A percentile compares a stretch with the other conserved stretches of the same genome.
These are phyloP conservation scores for Melanerpes formicivorus DNA, from an alignment of 2,113 vertebrate genomes.

Conservation along the genomic window DNA sequence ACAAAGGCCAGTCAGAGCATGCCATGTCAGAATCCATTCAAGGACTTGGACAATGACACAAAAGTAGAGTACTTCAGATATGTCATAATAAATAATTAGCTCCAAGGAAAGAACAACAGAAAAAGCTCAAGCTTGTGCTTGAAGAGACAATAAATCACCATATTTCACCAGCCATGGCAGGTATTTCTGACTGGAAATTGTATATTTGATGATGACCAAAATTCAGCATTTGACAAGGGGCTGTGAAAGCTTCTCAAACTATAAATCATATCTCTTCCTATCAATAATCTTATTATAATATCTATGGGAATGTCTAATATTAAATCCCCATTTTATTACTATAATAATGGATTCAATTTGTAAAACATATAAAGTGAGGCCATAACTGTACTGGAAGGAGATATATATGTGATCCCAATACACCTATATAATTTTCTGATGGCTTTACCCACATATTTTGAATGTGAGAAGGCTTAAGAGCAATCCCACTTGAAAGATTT, in stretches of 20 bases:
- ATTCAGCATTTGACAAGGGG: slow-evolving; percentile 34
- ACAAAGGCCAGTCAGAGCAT: neutral
- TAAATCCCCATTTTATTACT: slow-evolving; percentile 49
- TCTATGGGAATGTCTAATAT: slow-evolving; percentile 43
- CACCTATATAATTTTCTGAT: neutral
- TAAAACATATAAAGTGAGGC: slow-evolving; percentile 47
- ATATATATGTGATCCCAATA: neutral
- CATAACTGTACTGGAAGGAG: slow-evolving; percentile 19
- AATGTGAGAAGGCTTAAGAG: neutral
- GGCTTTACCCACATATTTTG: neutral
- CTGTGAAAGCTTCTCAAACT: slow-evolving; percentile 18
- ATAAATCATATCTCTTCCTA: slow-evolving; percentile 39
- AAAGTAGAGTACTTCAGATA: neutral
- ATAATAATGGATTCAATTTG: slow-evolving; percentile 64
- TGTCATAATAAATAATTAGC: neutral
- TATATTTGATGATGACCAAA: slow-evolving; percentile 13
- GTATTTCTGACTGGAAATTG: slow-evolving; percentile 21
- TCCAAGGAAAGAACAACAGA: neutral
- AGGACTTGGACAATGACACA: neutral
- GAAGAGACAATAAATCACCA: neutral
- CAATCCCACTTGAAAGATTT: neutral
- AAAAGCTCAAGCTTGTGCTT: neutral
- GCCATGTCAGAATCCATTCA: neutral
- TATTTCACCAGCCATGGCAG: neutral
- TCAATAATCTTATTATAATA: slow-evolving; percentile 63